These are phyloP conservation scores for Bombus haemorrhoidalis DNA, from an alignment of 1,140 invertebrate genomes.

Conservation along the genomic window DNA sequence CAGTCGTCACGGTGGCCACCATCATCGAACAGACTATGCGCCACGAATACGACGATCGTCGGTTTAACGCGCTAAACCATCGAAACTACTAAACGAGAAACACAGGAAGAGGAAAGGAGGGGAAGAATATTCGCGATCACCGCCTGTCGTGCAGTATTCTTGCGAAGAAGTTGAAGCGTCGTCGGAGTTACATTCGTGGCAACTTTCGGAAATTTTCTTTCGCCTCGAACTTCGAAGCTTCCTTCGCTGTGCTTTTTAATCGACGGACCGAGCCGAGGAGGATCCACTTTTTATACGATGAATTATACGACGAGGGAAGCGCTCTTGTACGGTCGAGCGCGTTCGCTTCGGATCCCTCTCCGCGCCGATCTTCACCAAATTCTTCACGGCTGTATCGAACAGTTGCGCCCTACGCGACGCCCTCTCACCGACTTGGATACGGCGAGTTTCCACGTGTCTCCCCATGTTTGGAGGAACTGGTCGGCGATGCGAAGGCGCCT, in stretches of 20 bases:
- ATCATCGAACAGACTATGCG: not conserved
- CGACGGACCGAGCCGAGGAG: slow-evolving; percentile 49
- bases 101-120: not conserved
- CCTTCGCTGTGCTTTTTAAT: slow-evolving; percentile 51
- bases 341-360: slow-evolving; percentile 8
- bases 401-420: not conserved
- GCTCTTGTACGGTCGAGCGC: slow-evolving; percentile 36
- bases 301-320: slow-evolving; percentile 51
- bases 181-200: not conserved
- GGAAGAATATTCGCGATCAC: not conserved
- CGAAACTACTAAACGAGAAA: not conserved
- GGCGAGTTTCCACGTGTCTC: not conserved
- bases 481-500: not conserved
- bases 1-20: slow-evolving; percentile 20
- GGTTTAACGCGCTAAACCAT: slow-evolving; percentile 3
- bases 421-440: not conserved
- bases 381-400: not conserved
- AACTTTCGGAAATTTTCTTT: slow-evolving; percentile 38
- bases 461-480: not conserved
- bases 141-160: not conserved
- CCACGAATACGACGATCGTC: slow-evolving; percentile 12
- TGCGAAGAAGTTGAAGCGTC: not conserved
- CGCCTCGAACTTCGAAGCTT: slow-evolving; percentile 44
- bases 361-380: slow-evolving; percentile 1
- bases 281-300: slow-evolving; percentile 73